Percentiles rank a stretch among this genome's conserved stretches.
Evolutionary conservation across 2,888 invertebrate species (phyloP).

Genomic region (Eurytoma adleriae): DNA sequence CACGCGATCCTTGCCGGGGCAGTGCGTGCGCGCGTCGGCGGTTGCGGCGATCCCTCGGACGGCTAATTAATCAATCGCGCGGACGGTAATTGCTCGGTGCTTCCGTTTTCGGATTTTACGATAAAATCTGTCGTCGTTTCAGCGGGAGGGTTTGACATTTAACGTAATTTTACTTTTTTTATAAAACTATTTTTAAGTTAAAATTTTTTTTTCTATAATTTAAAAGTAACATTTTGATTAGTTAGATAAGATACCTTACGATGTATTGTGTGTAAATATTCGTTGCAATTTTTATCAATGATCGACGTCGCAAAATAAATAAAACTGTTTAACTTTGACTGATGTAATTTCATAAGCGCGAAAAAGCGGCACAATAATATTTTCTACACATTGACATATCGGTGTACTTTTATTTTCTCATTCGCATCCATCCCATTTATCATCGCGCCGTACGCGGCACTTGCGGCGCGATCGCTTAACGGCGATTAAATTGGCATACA

Average conservation of each 20-base stretch:
- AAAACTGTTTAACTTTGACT: too few species aligned
- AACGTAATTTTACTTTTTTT: too few species aligned
- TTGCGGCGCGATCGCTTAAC: conserved; percentile 8
- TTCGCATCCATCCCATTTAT: not conserved
- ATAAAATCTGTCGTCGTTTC: not conserved
- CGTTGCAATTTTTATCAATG: too few species aligned
- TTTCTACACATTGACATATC: not conserved
- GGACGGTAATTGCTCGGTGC: conserved; percentile 35
- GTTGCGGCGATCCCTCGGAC: conserved; percentile 8
- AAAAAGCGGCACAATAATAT: not conserved
- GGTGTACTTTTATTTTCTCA: not conserved
- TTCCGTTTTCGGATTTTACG: not conserved
- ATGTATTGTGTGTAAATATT: too few species aligned
- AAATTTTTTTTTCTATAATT: too few species aligned
- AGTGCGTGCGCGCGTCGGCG: not conserved
- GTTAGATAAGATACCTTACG: too few species aligned
- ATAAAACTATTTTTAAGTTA: too few species aligned
- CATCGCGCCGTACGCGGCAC: not conserved
- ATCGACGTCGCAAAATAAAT: too few species aligned
- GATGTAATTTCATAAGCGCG: not conserved
- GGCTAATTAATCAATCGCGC: conserved; percentile 41
- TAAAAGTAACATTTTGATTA: too few species aligned
- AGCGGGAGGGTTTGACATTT: too few species aligned
- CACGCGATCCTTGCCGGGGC: conserved; percentile 57
- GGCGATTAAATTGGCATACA: conserved; percentile 20